phyloP scores from a whole-genome alignment of 2,113 vertebrate genomes.

The Xerus inauris region DNA sequence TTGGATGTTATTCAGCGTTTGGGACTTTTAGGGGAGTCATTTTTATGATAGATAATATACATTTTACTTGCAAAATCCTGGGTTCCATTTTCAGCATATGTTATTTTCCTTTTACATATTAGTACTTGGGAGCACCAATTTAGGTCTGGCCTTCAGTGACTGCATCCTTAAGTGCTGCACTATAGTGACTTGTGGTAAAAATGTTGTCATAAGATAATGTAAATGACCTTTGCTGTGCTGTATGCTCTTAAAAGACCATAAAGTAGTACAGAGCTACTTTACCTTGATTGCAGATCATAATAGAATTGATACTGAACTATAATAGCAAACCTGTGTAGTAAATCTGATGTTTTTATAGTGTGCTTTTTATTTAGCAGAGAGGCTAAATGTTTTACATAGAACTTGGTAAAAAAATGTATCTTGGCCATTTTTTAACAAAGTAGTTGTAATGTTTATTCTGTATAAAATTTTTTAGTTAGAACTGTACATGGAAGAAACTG shows the following conservation, averaged over 20 bases:
- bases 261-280: constrained; percentile 55
- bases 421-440: constrained; percentile 52
- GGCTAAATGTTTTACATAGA: constrained; percentile 54
- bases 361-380: constrained; percentile 64
- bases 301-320: constrained; percentile 37
- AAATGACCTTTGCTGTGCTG: not conserved
- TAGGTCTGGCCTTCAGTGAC: constrained; percentile 45
- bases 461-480: constrained; percentile 50
- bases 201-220: not conserved
- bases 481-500: not conserved
- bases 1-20: constrained; percentile 2
- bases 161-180: not conserved
- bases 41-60: constrained; percentile 27
- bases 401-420: constrained; percentile 31
- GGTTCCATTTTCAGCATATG: not conserved
- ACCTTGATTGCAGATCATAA: constrained; percentile 57
- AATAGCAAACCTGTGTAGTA: constrained; percentile 38
- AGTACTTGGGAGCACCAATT: not conserved
- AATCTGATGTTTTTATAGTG: constrained; percentile 53
- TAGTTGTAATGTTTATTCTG: constrained; percentile 53
- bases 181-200: constrained; percentile 47
- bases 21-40: constrained; percentile 51
- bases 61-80: constrained; percentile 57
- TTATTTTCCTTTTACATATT: constrained; percentile 56
- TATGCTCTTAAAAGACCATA: constrained; percentile 49